Evolutionary conservation across 2,888 invertebrate species (phyloP), one percentile per base, ranked within the genome.

Genomic region (Volucella inanis): DNA sequence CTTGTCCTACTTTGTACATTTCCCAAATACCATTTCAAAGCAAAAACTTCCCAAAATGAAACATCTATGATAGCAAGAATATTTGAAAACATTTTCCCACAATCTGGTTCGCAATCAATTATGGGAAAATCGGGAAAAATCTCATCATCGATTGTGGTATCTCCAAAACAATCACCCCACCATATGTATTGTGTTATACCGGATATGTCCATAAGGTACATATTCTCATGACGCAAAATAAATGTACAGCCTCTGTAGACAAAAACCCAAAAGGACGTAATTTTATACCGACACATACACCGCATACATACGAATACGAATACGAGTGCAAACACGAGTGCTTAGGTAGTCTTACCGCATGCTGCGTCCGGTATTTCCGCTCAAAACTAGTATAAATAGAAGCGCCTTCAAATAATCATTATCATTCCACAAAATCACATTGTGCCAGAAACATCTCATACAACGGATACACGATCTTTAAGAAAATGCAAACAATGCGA

Each of bases 141-240:
- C 65, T 80, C 57, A 84, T 84, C 71, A 84, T 80, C 71, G 84
- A 67, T 80, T 76, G 80, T 76, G 84, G 84, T 80, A 80, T 80
- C 43, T 71, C 80, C 84, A 39, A 68, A 31, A 75, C 64, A 79
- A 79, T 82, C 74, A 47, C 45, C 54, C 14, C 47, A 71, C 31
- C 83, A 84, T 65, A 79, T 84, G 83, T 75, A n/a, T 31, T 31
- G 83, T 75, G 64, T 50, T 31, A 75, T 22, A 71, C 75, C 75
- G 80, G 80, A 84, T 68, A 49, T 83, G 68, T 74, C 62, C 68
- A 64, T 57, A 78, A 57, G 11, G 11, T 31, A 45, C 61, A 77
- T 57, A 68, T 68, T 57, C 68, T 76, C 68, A 18, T 50, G 62
- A 57, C 38, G 47, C 62, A 74, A 50, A 70, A 31, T 39, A 18